phyloP scores from a whole-genome alignment of 2,797 vertebrate species.

The Balearica regulorum region DNA sequence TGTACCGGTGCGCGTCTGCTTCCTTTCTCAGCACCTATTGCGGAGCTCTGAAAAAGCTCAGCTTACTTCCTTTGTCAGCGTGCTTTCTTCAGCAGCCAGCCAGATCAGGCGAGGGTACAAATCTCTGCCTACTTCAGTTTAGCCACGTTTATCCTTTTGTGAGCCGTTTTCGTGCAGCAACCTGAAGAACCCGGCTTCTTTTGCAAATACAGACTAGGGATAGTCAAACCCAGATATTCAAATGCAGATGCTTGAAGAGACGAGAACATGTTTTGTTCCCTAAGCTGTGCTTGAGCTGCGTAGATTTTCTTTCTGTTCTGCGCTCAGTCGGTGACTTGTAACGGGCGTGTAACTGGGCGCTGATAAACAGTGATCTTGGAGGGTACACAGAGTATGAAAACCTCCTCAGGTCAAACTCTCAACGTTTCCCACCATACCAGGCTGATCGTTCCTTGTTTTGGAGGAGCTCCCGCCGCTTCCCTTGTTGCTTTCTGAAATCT shows the following conservation, averaged over 20 bases:
- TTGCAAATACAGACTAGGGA: neutral
- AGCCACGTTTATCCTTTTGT: neutral
- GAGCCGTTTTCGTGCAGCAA: neutral
- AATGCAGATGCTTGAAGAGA: neutral
- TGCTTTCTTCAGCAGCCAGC: neutral
- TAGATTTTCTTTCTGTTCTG: neutral
- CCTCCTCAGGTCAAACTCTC: neutral
- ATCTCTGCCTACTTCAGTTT: neutral
- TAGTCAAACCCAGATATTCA: neutral
- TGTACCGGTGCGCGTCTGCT: accelerated
- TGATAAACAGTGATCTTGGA: neutral
- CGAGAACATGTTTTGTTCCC: neutral
- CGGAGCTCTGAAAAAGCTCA: neutral
- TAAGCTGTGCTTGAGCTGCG: neutral
- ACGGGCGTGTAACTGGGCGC: neutral
- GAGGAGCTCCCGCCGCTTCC: neutral
- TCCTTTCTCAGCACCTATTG: neutral
- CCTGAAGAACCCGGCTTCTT: neutral
- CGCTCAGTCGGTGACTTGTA: neutral
- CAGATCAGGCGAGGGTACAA: neutral
- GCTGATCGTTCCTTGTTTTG: neutral
- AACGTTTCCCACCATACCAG: neutral
- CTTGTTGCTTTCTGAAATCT: neutral
- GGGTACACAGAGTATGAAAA: neutral
- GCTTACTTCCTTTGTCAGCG: neutral